phyloP scores from a whole-genome alignment of 2,113 vertebrate genomes.

The Macroglossus sobrinus region DNA sequence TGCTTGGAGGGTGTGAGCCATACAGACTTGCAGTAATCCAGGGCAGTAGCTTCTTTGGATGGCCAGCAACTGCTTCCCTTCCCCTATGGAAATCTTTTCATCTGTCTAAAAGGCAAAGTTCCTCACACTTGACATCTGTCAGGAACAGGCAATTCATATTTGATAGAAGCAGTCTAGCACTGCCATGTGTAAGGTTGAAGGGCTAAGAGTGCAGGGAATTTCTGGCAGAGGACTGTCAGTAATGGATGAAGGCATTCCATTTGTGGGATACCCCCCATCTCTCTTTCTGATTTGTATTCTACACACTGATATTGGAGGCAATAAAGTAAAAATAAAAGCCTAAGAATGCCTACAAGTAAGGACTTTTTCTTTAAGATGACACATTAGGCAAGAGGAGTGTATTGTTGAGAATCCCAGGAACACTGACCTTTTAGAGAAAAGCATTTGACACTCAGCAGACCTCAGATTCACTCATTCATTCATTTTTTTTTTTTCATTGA shows the following conservation, averaged over 20 bases:
- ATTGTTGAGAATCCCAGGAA: neutral
- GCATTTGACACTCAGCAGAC: neutral
- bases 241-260: neutral
- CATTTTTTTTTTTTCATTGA: neutral
- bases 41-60: neutral
- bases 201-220: neutral
- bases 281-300: neutral
- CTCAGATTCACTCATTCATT: neutral
- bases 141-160: neutral
- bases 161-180: neutral
- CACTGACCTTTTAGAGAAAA: neutral
- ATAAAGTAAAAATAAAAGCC: neutral
- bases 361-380: neutral
- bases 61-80: neutral
- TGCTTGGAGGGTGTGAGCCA: neutral
- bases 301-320: neutral
- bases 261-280: neutral
- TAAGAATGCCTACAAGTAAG: neutral
- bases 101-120: neutral
- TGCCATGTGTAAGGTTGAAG: neutral
- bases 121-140: neutral
- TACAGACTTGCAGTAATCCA: neutral
- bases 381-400: neutral
- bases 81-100: neutral
- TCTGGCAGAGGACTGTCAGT: neutral